Conservation (phyloP, 2,888 invertebrate genomes). For the Linhomoeus sp. region DNA sequence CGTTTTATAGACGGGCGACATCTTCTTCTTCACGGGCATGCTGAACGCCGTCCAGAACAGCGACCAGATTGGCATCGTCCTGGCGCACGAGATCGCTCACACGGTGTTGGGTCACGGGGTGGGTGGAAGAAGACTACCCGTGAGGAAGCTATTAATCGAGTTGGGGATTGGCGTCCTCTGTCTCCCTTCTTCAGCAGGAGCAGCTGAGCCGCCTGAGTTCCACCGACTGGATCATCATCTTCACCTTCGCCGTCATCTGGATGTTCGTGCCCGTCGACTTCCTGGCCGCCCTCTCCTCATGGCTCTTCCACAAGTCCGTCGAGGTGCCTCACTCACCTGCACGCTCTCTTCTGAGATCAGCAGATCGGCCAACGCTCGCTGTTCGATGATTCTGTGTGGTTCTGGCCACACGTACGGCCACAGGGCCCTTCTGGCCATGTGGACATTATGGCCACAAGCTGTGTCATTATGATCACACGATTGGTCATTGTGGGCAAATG, state of each 20-base stretch:
- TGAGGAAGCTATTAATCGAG: too few relatives aligned
- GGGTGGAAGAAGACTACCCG: too few relatives aligned
- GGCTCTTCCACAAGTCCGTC: slow-evolving; percentile 32
- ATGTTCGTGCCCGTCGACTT: slow-evolving; percentile 36
- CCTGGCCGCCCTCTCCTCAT: slow-evolving; percentile 34
- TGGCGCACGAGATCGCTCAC: slow-evolving; percentile 44
- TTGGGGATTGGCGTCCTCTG: too few relatives aligned
- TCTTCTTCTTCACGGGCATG: slow-evolving; percentile 40
- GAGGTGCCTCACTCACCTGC: slow-evolving; percentile 13
- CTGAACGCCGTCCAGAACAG: slow-evolving; percentile 31
- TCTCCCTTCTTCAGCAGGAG: slow-evolving; percentile 31
- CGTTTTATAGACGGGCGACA: slow-evolving; percentile 35
- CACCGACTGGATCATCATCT: slow-evolving; percentile 33
- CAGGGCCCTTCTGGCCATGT: too few relatives aligned
- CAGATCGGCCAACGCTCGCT: too few relatives aligned
- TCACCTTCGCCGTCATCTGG: slow-evolving; percentile 38
- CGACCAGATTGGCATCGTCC: slow-evolving; percentile 39
- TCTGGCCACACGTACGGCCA: too few relatives aligned
- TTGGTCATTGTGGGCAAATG: too few relatives aligned
- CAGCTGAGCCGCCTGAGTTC: slow-evolving; percentile 34
- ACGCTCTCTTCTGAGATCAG: too few relatives aligned
- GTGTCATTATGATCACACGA: too few relatives aligned
- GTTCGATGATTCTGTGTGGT: too few relatives aligned
- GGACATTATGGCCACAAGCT: too few relatives aligned
- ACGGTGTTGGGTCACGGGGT: slow-evolving; percentile 38